Evolutionary conservation across 1,140 invertebrate genomes (phyloP), one percentile per base, ranked within the genome.

Genomic region (Leucophenga varia): DNA sequence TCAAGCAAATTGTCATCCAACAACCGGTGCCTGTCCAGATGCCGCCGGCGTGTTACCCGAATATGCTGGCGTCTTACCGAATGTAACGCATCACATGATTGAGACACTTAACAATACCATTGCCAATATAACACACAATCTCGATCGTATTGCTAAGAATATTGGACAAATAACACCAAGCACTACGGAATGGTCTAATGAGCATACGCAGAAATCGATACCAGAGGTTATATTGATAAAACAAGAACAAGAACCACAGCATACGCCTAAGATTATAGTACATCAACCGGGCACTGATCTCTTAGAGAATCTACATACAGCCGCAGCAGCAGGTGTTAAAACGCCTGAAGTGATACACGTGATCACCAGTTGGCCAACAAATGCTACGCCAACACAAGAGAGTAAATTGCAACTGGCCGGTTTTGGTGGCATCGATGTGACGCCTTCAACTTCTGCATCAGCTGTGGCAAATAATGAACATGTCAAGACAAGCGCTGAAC

Each of bases 131-230:
- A 78, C 77, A 20, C 65, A 71, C 37, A 77, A 79, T 49, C 72
- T 76, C 1, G 77, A 78, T 43, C 76, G 71, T 36, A 77, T 77
- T 14, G 76, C 76, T 0, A 75, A 74, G 3, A 75, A 75, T 41
- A 74, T 78, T 40, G 79, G 77, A 34, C 69, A 59, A 22, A 69
- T 72, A 43, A 43, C 57, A 34, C 16, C 39, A 22, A 17, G 40
- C 17, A 28, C 47, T 12, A 40, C 25, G 9, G 41, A 49, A 18
- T n/a, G 54, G 43, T 32, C 28, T 5, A 13, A 18, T 4, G 21
- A 20, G 14, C 21, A 22, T 14, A 8, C 43, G 14, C 50, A 61
- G 4, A 61, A 54, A 44, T 37, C 64, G 0, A 25, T 65, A 31
- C 70, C 72, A 1, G 70, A 73, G 21, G 61, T 74, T 1, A 74